Conservation (phyloP, 2,797 vertebrate genomes). For the Eulemur coronatus region DNA sequence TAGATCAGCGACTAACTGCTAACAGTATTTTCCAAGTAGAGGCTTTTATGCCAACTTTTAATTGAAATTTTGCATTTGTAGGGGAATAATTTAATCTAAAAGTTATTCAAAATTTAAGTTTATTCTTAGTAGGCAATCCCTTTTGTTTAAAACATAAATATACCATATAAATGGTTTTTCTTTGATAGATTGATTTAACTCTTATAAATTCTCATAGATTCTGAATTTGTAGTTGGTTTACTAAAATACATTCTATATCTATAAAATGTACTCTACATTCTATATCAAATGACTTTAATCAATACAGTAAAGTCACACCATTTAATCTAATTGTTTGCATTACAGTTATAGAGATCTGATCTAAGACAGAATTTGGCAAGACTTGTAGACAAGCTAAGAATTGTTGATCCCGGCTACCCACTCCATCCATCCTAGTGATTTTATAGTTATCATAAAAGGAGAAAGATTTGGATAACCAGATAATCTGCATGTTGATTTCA, state of each 20-base stretch:
- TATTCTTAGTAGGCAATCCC: not conserved
- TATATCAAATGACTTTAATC: not conserved
- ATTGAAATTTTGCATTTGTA: slow-evolving; percentile 29
- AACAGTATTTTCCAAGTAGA: not conserved
- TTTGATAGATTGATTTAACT: not conserved
- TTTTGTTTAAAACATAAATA: not conserved
- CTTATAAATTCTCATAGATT: not conserved
- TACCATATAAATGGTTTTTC: not conserved
- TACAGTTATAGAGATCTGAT: not conserved
- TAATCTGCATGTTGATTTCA: not conserved
- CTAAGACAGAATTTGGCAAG: not conserved
- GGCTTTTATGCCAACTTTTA: not conserved
- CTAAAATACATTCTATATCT: not conserved
- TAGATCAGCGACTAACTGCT: not conserved
- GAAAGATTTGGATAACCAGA: not conserved
- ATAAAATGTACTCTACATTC: not conserved
- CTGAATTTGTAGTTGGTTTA: not conserved
- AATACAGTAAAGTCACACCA: not conserved
- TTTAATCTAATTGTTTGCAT: not conserved
- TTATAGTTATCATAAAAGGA: not conserved
- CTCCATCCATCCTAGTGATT: not conserved
- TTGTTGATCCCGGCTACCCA: not conserved
- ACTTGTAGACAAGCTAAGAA: not conserved
- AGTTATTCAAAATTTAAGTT: not conserved
- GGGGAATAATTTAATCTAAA: not conserved